Evolutionary conservation across 2,888 invertebrate species (phyloP).

Genomic region (Hofmannophila pseudospretella): DNA sequence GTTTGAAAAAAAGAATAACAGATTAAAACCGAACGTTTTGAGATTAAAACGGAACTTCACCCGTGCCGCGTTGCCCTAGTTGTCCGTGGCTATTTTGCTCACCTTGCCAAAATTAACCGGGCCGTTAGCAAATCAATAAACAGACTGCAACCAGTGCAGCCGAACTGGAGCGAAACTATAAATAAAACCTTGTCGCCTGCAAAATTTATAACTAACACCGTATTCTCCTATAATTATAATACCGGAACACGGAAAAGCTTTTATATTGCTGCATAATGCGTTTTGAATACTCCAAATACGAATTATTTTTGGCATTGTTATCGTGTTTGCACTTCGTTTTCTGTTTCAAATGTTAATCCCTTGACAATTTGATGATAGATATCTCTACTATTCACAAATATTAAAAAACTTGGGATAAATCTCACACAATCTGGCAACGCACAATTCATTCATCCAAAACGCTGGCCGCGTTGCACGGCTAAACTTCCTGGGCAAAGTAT

Average conservation of each 20-base stretch:
- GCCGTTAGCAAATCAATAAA: conserved; percentile 68
- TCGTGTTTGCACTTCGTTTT: no score
- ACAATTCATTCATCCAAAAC: no score
- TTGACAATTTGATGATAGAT: no score
- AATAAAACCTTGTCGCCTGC: conserved; percentile 56
- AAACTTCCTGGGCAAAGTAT: no score
- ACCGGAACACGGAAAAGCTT: conserved; percentile 44
- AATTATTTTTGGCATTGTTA: neutral
- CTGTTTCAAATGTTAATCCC: no score
- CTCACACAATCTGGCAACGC: no score
- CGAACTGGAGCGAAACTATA: conserved; percentile 63
- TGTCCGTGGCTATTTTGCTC: conserved; percentile 19
- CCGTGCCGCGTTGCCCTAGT: conserved; percentile 12
- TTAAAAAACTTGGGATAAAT: no score
- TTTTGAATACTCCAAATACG: neutral
- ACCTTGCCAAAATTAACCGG: conserved; percentile 66
- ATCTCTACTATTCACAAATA: no score
- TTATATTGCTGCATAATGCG: conserved; percentile 17
- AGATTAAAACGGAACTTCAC: no score
- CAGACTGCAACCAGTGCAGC: conserved; percentile 57
- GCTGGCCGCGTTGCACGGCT: no score
- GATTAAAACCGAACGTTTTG: no score
- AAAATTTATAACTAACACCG: conserved; percentile 53
- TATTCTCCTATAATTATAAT: conserved; percentile 37
- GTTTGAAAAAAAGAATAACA: no score